A percentile compares a stretch with the other conserved stretches of the same genome.
Evolutionary conservation across 2,113 vertebrate species (phyloP).

Genomic region (Ceyx cyanopectus): DNA sequence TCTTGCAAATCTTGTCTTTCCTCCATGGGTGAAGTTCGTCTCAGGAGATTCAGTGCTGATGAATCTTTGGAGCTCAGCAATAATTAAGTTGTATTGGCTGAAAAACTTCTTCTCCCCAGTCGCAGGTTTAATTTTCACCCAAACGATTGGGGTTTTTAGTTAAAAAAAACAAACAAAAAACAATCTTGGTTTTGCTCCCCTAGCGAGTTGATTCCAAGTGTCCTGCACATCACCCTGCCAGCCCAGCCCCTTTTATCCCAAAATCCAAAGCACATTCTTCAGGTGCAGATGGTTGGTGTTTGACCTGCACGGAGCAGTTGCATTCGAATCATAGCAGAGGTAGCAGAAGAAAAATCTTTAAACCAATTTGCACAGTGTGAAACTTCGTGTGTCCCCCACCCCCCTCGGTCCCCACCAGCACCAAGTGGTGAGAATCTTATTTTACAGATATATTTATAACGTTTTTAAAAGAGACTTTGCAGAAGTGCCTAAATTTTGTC

Average conservation of each 20-base stretch:
- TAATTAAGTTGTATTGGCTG: slow-evolving; percentile 78
- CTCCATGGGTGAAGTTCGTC: slow-evolving; percentile 75
- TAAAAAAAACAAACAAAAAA: background rate
- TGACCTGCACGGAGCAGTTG: slow-evolving; percentile 77
- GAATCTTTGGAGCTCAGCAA: slow-evolving; percentile 79
- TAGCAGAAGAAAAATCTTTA: slow-evolving; percentile 68
- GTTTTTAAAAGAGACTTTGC: slow-evolving; percentile 88
- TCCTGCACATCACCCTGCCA: slow-evolving; percentile 64
- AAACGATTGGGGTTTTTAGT: slow-evolving; percentile 43
- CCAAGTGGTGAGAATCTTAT: slow-evolving; percentile 87
- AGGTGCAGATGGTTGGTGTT: slow-evolving; percentile 75
- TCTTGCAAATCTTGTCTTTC: slow-evolving; percentile 82
- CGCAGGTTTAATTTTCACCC: slow-evolving; percentile 74
- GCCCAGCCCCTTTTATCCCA: slow-evolving; percentile 41
- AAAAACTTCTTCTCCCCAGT: slow-evolving; percentile 66
- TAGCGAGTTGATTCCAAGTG: slow-evolving; percentile 47
- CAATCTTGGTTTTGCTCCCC: slow-evolving; percentile 47
- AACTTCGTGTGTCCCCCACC: slow-evolving; percentile 70
- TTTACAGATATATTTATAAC: slow-evolving; percentile 85
- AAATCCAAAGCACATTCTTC: slow-evolving; percentile 76
- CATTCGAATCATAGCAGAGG: slow-evolving; percentile 76
- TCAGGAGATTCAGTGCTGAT: slow-evolving; percentile 59
- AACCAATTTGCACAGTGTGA: slow-evolving; percentile 85
- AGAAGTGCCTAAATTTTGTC: slow-evolving; percentile 91
- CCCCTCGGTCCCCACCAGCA: slow-evolving; percentile 73